Evolutionary conservation across 1,140 invertebrate species (phyloP), one percentile per base, ranked within the genome.

Genomic region (Tetramorium simillimum): DNA sequence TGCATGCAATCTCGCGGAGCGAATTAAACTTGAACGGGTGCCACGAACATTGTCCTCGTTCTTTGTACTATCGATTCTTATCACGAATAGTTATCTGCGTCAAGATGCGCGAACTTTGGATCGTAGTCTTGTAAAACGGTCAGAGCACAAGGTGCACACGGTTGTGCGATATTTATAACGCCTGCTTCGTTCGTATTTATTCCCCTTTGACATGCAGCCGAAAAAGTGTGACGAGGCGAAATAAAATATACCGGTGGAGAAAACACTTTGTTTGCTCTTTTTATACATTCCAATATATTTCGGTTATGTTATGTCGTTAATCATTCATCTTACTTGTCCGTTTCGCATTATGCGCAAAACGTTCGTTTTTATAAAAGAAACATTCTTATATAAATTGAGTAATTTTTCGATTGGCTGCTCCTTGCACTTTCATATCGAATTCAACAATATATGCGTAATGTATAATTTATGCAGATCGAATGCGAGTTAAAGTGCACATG

Each of bases 21-120:
- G 67, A 40, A 53, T 43, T 37, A 33, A 72, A 28, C 33, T n/a
- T 75, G 51, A 21, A 28, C 5, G 58, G 24, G 24, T 33, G 33
- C 9, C 16, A n/a, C 28, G 40, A 60, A 43, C 60, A 9, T 49
- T 40, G 60, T 65, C 46, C 76, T 40, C 62, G 40, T 62, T 75
- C 53, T 84, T 60, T 62, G 53, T 49, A 75, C 24, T 43, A 16
- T 46, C 37, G 12, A 75, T 75, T 40, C 56, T 28, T 73, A 60
- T 84, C 53, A 28, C 24, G 18, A 60, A 84, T 84, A 75, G 56
- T 75, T 73, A 84, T 75, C 53, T 82, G 24, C 28, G 24, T 43
- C 24, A 62, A 46, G 16, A 7, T 56, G n/a, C 16, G 53, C 12
- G 80, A 73, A 84, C 80, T 84, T 75, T 84, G 53, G 40, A 73